Conservation (phyloP, 2,888 invertebrate species). For the Melangyna quadrimaculata region DNA sequence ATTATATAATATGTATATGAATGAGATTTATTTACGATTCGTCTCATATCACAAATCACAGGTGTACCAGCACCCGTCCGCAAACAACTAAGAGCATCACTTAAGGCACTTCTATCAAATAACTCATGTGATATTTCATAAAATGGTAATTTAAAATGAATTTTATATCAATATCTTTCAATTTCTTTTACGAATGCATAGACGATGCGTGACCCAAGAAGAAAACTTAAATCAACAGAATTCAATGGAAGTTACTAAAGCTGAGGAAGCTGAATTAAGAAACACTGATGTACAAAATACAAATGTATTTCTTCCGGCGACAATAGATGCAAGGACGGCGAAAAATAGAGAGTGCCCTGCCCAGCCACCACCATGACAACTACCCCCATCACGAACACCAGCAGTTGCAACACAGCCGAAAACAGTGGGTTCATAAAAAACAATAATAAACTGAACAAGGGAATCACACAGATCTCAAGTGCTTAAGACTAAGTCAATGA, state of each 20-base stretch:
- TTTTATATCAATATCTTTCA: neutral
- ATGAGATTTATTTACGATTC: conserved; percentile 81
- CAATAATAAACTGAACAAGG: too few species aligned
- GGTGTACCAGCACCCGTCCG: conserved; percentile 80
- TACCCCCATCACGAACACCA: too few species aligned
- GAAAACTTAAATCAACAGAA: conserved; percentile 62
- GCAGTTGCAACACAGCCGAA: neutral
- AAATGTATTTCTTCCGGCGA: conserved; percentile 73
- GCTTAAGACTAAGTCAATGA: too few species aligned
- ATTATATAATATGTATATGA: conserved; percentile 80
- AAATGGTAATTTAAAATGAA: conserved; percentile 73
- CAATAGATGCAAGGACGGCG: conserved; percentile 73
- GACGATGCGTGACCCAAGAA: conserved; percentile 73
- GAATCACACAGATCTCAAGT: too few species aligned
- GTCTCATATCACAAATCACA: conserved; percentile 80
- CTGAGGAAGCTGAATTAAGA: conserved; percentile 18
- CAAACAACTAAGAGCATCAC: conserved; percentile 79
- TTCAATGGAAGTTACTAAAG: conserved; percentile 56
- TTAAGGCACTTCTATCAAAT: conserved; percentile 78
- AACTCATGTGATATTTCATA: conserved; percentile 78
- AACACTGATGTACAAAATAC: conserved; percentile 16
- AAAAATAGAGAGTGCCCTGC: conserved; percentile 66
- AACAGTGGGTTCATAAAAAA: too few species aligned
- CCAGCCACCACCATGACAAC: neutral
- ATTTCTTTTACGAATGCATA: neutral